Evolutionary conservation across 2,888 invertebrate species (phyloP).

Genomic region (Meloe dianella): DNA sequence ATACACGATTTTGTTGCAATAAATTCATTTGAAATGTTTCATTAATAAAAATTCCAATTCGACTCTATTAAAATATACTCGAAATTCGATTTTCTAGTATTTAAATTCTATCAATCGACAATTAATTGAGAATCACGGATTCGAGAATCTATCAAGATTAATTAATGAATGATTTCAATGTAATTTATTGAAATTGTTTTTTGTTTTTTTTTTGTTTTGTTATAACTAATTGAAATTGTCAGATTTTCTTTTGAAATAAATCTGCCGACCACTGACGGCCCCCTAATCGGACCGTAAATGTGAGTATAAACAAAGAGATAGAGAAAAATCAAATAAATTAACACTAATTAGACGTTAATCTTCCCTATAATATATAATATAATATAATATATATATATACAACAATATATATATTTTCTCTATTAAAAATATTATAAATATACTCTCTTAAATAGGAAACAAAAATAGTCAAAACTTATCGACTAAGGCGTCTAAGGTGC

Average conservation of each 20-base stretch:
- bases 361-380: slow-evolving; percentile 1
- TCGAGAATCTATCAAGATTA: too few relatives aligned
- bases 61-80: too few relatives aligned
- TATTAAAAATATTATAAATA: slow-evolving; percentile 66
- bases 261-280: slow-evolving; percentile 46
- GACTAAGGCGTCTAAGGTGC: slow-evolving; percentile 59
- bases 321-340: slow-evolving; percentile 38
- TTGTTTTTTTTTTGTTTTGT: too few relatives aligned
- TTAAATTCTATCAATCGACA: too few relatives aligned
- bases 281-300: slow-evolving; percentile 30
- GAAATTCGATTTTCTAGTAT: too few relatives aligned
- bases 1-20: too few relatives aligned
- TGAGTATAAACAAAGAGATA: slow-evolving; percentile 26
- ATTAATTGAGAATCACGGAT: too few relatives aligned
- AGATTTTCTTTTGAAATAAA: neutral
- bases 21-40: neutral
- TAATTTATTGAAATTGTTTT: neutral
- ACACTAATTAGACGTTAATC: slow-evolving; percentile 40
- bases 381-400: slow-evolving; percentile 49
- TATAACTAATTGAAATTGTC: too few relatives aligned
- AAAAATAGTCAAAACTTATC: slow-evolving; percentile 67
- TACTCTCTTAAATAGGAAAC: slow-evolving; percentile 68
- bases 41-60: too few relatives aligned
- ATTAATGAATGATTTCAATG: too few relatives aligned
- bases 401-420: slow-evolving; percentile 62